Evolutionary conservation across 2,113 vertebrate genomes (phyloP).

Genomic region (Hippocampus guttulatus): DNA sequence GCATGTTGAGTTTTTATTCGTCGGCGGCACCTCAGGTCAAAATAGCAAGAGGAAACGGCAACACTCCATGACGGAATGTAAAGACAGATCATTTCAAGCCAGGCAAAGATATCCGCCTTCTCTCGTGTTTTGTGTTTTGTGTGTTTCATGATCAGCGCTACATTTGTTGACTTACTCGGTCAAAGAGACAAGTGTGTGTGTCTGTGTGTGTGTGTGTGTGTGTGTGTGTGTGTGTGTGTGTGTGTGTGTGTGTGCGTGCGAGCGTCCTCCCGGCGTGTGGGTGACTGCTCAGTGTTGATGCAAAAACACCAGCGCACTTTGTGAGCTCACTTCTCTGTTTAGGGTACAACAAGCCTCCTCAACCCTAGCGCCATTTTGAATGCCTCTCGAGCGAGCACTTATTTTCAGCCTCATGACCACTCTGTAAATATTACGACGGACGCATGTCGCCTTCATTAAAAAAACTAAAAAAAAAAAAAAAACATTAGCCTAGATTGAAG

Average conservation of each 20-base stretch:
- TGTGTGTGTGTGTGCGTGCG: slow-evolving; percentile 14
- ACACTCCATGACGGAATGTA: not conserved
- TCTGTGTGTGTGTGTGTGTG: not conserved
- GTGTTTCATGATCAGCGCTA: not conserved
- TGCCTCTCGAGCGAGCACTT: slow-evolving; percentile 38
- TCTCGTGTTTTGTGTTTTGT: not conserved
- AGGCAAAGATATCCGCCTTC: not conserved
- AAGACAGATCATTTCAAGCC: not conserved
- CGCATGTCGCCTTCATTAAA: no score
- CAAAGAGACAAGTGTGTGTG: not conserved
- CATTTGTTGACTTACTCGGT: not conserved
- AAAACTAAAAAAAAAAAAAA: no score
- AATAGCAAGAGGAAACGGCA: not conserved
- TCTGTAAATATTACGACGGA: slow-evolving; percentile 16
- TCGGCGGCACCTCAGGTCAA: not conserved
- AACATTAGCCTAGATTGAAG: no score
- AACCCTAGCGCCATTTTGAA: slow-evolving; percentile 30
- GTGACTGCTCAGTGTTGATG: slow-evolving; percentile 62
- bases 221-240: slow-evolving; percentile 13
- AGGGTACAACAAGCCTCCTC: slow-evolving; percentile 55
- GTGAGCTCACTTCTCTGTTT: slow-evolving; percentile 52
- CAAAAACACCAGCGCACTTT: slow-evolving; percentile 63
- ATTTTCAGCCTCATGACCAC: slow-evolving; percentile 18
- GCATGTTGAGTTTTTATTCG: not conserved
- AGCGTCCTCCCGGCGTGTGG: slow-evolving; percentile 8